phyloP scores from a whole-genome alignment of 2,888 invertebrate genomes.

The Cephus pulcher region DNA sequence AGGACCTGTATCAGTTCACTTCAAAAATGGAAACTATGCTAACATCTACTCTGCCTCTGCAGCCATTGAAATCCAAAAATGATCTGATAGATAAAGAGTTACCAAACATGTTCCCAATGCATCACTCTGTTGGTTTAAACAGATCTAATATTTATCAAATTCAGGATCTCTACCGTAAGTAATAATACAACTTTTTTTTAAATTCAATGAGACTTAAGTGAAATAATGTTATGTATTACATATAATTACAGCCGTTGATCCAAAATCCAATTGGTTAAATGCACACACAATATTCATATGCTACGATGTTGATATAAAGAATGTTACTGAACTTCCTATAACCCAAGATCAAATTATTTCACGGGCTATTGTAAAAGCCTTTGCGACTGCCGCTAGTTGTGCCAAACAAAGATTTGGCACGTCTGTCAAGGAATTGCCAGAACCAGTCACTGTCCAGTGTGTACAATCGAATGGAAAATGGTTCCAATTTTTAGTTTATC shows the following conservation, averaged over 20 bases:
- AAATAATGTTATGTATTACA: conserved; percentile 7
- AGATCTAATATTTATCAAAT: conserved; percentile 74
- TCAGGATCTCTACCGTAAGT: conserved; percentile 80
- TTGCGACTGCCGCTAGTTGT: conserved; percentile 80
- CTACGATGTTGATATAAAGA: conserved; percentile 76
- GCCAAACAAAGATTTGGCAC: conserved; percentile 82
- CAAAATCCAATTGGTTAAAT: conserved; percentile 68
- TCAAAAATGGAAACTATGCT: conserved; percentile 76
- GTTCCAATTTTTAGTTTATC: conserved; percentile 86
- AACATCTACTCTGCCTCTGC: conserved; percentile 73
- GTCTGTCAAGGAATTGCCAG: conserved; percentile 74
- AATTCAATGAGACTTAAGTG: not conserved
- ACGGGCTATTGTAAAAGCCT: conserved; percentile 79
- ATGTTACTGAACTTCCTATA: conserved; percentile 77
- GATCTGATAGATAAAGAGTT: conserved; percentile 69
- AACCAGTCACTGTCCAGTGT: conserved; percentile 85
- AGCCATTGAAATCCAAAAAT: conserved; percentile 66
- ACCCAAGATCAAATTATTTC: conserved; percentile 77
- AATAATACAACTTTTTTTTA: conserved; percentile 16
- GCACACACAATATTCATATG: conserved; percentile 86
- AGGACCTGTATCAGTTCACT: conserved; percentile 74
- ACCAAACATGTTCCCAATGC: conserved; percentile 81
- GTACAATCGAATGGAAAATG: conserved; percentile 82
- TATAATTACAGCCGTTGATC: conserved; percentile 68
- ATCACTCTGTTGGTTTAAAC: conserved; percentile 76